Evolutionary conservation across 64 coral and sea anemone genomes (phyloP).

Genomic region (Montipora sp.): DNA sequence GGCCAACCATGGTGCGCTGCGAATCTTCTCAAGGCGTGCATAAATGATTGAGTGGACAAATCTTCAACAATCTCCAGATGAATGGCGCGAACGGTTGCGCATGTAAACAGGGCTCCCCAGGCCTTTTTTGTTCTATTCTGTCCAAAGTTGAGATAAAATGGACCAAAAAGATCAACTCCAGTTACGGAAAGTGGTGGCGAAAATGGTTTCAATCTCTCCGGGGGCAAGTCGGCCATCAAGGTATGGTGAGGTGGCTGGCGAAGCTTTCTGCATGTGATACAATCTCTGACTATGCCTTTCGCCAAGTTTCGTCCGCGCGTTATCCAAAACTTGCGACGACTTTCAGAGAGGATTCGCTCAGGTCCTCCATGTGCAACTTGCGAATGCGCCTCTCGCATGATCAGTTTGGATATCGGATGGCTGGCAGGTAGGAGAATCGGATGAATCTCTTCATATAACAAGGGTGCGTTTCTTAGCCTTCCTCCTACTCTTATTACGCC

Average conservation of each 20-base stretch:
- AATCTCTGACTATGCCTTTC: slow-evolving; percentile 32
- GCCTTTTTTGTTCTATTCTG: slow-evolving; percentile 29
- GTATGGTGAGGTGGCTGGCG: slow-evolving; percentile 42
- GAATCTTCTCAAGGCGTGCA: slow-evolving; percentile 30
- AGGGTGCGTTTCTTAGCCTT: too few relatives aligned
- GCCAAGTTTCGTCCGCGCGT: slow-evolving; percentile 9
- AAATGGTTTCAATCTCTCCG: slow-evolving; percentile 38
- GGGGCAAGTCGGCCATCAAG: slow-evolving; percentile 56
- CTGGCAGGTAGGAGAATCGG: too few relatives aligned
- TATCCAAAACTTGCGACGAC: slow-evolving; percentile 41
- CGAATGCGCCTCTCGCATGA: slow-evolving; percentile 21
- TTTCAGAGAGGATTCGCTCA: slow-evolving; percentile 54
- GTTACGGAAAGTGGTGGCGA: slow-evolving; percentile 59
- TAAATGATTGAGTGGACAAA: slow-evolving; percentile 15
- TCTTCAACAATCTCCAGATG: slow-evolving; percentile 45
- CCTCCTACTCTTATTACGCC: too few relatives aligned
- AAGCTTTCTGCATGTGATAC: slow-evolving; percentile 38
- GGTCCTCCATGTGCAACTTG: slow-evolving; percentile 36
- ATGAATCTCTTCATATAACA: too few relatives aligned
- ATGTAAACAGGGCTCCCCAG: slow-evolving; percentile 13
- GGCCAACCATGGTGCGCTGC: background rate
- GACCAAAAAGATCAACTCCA: background rate
- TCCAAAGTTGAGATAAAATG: slow-evolving; percentile 35
- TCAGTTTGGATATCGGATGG: too few relatives aligned
- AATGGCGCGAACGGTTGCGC: too few relatives aligned